A percentile compares a stretch with the other conserved stretches of the same genome.
Evolutionary conservation across 2,113 vertebrate genomes (phyloP).

Genomic region (Hippocampus abdominalis): DNA sequence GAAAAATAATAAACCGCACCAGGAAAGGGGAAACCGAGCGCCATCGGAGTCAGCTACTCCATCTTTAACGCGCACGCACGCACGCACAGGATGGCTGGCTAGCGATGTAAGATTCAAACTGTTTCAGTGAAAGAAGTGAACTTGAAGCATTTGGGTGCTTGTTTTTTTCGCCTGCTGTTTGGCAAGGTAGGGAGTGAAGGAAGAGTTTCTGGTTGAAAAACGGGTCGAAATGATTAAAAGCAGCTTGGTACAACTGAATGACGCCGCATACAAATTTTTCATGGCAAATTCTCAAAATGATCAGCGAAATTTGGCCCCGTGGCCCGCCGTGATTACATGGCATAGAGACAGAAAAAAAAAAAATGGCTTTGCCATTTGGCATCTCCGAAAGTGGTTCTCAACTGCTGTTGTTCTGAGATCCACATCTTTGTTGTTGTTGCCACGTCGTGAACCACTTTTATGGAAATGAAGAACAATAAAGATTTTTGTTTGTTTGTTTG

Average conservation of each 20-base stretch:
- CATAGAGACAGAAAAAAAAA: too few relatives aligned
- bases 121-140: conserved; percentile 23
- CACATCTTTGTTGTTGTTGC: too few relatives aligned
- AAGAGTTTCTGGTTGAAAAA: conserved; percentile 22
- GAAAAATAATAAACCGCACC: conserved; percentile 64
- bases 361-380: too few relatives aligned
- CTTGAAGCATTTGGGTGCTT: conserved; percentile 43
- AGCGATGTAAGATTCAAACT: conserved; percentile 44
- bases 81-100: conserved; percentile 23
- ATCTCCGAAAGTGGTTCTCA: too few relatives aligned
- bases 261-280: neutral
- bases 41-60: conserved; percentile 44
- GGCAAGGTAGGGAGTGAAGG: conserved; percentile 13
- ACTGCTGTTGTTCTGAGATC: too few relatives aligned
- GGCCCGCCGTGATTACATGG: too few relatives aligned
- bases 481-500: too few relatives aligned
- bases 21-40: conserved; percentile 55
- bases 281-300: conserved; percentile 9
- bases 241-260: neutral
- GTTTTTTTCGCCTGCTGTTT: conserved; percentile 35
- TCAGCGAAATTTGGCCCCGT: too few relatives aligned
- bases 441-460: too few relatives aligned
- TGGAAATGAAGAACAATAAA: too few relatives aligned
- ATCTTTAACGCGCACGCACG: conserved; percentile 28
- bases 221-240: neutral